Evolutionary conservation across 2,113 vertebrate genomes (phyloP).

Genomic region (Megaceryle maxima): DNA sequence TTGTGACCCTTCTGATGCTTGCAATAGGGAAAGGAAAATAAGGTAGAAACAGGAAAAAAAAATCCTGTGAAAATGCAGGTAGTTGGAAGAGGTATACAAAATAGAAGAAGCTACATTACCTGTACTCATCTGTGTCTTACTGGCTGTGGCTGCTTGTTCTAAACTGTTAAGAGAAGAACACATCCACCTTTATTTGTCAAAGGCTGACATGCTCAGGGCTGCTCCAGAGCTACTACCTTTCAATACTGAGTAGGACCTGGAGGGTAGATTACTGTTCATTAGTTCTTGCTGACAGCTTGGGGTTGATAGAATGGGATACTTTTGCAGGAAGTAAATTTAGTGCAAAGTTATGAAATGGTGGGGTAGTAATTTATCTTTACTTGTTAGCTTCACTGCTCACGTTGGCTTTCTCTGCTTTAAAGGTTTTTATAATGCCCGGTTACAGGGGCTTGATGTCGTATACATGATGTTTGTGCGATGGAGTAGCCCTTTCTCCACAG

Average conservation of each 20-base stretch:
- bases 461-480: rapidly evolving
- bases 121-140: neutral
- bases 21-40: neutral
- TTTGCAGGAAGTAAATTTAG: neutral
- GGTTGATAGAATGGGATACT: neutral
- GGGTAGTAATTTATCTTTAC: neutral
- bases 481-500: neutral
- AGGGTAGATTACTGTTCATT: neutral
- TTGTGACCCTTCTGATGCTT: neutral
- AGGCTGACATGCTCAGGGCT: neutral
- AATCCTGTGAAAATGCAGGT: neutral
- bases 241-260: neutral
- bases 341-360: neutral
- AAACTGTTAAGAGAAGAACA: neutral
- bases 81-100: neutral
- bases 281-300: neutral
- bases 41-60: neutral
- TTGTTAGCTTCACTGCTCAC: neutral
- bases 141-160: neutral
- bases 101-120: neutral
- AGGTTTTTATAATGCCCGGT: neutral
- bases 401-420: neutral
- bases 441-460: neutral
- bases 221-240: neutral
- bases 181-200: neutral